Percentiles rank a stretch among this genome's conserved stretches.
Conservation (phyloP, 1,140 invertebrate genomes). For the Lethocerus indicus region DNA sequence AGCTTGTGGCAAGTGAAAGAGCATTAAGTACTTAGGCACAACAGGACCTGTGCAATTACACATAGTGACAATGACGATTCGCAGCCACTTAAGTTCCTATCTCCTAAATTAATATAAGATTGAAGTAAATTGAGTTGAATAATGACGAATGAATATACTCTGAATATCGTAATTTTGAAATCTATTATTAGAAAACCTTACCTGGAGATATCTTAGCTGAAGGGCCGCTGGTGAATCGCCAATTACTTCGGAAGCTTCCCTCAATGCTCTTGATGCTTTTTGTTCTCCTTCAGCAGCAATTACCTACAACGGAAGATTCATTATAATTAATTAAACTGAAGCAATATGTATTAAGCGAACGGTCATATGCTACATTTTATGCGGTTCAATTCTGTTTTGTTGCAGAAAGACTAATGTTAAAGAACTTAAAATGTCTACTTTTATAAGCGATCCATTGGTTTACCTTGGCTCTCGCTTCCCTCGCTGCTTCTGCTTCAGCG, state of each 20-base stretch:
- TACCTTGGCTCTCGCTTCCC: slow-evolving; percentile 59
- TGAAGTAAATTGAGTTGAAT: not conserved
- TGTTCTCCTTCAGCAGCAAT: slow-evolving; percentile 73
- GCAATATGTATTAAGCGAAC: too few species aligned
- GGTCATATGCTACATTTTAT: too few species aligned
- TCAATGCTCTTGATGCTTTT: slow-evolving; percentile 69
- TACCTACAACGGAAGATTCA: slow-evolving; percentile 51
- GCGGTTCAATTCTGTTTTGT: too few species aligned
- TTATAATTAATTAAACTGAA: too few species aligned
- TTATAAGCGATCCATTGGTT: too few species aligned
- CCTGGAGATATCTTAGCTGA: slow-evolving; percentile 36
- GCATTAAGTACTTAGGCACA: too few species aligned
- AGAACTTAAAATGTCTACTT: too few species aligned
- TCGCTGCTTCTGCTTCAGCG: slow-evolving; percentile 67
- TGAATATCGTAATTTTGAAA: not conserved
- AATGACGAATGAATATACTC: not conserved
- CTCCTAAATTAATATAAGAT: slow-evolving; percentile 1
- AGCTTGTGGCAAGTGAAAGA: too few species aligned
- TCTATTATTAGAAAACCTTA: not conserved
- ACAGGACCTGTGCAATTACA: too few species aligned
- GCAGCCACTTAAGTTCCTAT: too few species aligned
- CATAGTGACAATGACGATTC: too few species aligned
- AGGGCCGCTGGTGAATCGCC: slow-evolving; percentile 67
- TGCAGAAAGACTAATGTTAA: too few species aligned
- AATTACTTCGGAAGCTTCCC: slow-evolving; percentile 82